These are phyloP conservation scores for Hiodon alosoides DNA, from an alignment of 2,113 vertebrate species.

Conservation along the genomic window DNA sequence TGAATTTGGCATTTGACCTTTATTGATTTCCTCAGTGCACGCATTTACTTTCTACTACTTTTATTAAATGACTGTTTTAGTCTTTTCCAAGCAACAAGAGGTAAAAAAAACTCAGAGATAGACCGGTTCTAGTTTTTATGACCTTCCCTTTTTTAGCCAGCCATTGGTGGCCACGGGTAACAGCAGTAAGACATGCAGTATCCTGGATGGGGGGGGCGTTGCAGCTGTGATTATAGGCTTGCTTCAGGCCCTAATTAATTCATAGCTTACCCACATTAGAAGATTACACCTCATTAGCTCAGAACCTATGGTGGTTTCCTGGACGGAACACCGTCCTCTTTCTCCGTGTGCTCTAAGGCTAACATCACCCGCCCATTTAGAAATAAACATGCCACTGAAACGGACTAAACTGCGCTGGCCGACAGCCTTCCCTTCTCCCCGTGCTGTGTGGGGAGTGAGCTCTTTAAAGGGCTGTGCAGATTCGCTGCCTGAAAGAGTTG, in stretches of 20 bases:
- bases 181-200: background rate
- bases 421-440: constrained; percentile 24
- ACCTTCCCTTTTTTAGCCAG: too few relatives aligned
- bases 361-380: constrained; percentile 25
- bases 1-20: too few relatives aligned
- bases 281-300: constrained; percentile 10
- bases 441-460: constrained; percentile 39
- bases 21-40: too few relatives aligned
- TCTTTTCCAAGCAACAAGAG: too few relatives aligned
- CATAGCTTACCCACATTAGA: background rate
- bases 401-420: constrained; percentile 40
- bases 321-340: background rate
- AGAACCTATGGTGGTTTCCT: constrained; percentile 22
- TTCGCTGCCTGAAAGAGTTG: constrained; percentile 37
- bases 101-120: too few relatives aligned
- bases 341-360: constrained; percentile 26
- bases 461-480: constrained; percentile 47
- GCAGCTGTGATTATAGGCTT: background rate
- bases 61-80: too few relatives aligned
- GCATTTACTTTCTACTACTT: too few relatives aligned
- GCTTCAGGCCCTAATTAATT: constrained; percentile 24
- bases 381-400: constrained; percentile 25
- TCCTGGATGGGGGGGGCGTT: background rate
- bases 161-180: too few relatives aligned
- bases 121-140: too few relatives aligned